Evolutionary conservation across 2,888 invertebrate species (phyloP).

Genomic region (Synergus umbraculus): DNA sequence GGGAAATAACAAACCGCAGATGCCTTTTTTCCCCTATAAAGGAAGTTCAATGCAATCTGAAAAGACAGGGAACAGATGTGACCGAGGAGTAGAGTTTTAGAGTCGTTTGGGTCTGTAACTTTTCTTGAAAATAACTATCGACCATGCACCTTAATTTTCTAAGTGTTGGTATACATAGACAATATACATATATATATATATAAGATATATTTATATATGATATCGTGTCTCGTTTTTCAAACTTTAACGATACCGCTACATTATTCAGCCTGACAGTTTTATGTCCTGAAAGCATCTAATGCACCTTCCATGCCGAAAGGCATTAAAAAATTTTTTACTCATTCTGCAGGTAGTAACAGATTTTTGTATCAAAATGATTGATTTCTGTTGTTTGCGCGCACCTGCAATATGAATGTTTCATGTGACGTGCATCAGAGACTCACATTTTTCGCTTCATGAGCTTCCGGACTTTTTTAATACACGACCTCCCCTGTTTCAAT

Average conservation of each 20-base stretch:
- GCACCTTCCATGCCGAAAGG: slow-evolving; percentile 23
- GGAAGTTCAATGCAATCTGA: slow-evolving; percentile 36
- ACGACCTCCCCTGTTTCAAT: slow-evolving; percentile 18
- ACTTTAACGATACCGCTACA: slow-evolving; percentile 30
- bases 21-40: slow-evolving; percentile 31
- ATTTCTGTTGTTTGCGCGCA: slow-evolving; percentile 32
- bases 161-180: not conserved
- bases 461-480: slow-evolving; percentile 27
- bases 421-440: slow-evolving; percentile 31
- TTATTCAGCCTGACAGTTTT: slow-evolving; percentile 37
- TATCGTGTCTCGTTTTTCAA: slow-evolving; percentile 35
- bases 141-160: not conserved
- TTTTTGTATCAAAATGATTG: slow-evolving; percentile 36
- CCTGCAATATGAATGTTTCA: slow-evolving; percentile 38
- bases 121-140: slow-evolving; percentile 31
- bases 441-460: slow-evolving; percentile 33
- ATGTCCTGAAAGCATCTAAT: slow-evolving; percentile 35
- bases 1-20: slow-evolving; percentile 38
- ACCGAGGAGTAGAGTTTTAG: slow-evolving; percentile 30
- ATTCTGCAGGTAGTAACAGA: slow-evolving; percentile 34
- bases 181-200: not conserved
- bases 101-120: slow-evolving; percentile 9
- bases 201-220: slow-evolving; percentile 13
- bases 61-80: slow-evolving; percentile 39
- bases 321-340: slow-evolving; percentile 29